A percentile compares a stretch with the other conserved stretches of the same genome.
Evolutionary conservation across 2,113 vertebrate genomes (phyloP).

Genomic region (Indicator maculatus): DNA sequence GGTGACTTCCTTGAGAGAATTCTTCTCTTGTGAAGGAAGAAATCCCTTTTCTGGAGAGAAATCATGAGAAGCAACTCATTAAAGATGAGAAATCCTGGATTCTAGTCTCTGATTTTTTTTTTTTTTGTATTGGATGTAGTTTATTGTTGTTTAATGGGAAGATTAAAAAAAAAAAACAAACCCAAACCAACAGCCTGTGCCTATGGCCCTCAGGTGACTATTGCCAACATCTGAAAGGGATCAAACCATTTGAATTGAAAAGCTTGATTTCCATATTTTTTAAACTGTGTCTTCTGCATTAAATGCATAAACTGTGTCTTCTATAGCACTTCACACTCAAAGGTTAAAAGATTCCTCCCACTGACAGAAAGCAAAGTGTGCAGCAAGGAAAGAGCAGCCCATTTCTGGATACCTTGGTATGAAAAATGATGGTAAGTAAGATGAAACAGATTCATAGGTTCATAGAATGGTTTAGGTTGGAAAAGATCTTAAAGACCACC

Average conservation of each 20-base stretch:
- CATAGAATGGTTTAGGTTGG: no score
- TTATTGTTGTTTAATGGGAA: background rate
- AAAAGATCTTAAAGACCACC: no score
- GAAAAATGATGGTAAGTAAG: background rate
- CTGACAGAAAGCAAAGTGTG: background rate
- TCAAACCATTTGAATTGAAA: background rate
- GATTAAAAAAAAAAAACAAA: background rate
- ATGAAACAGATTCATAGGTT: background rate
- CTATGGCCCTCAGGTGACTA: background rate
- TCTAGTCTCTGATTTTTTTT: background rate
- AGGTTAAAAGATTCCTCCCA: background rate
- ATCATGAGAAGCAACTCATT: background rate
- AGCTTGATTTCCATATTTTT: background rate
- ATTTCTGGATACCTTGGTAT: background rate
- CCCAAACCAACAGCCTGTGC: background rate
- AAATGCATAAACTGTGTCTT: background rate
- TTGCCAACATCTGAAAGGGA: background rate
- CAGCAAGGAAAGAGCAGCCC: background rate
- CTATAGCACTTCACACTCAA: background rate
- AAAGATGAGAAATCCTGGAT: background rate
- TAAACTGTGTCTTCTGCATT: background rate
- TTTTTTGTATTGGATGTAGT: background rate
- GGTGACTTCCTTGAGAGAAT: background rate
- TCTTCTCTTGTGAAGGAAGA: background rate
- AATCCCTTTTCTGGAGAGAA: background rate